These are phyloP conservation scores for Gallinago paraguaiae DNA, from an alignment of 2,113 vertebrate genomes.

Conservation along the genomic window DNA sequence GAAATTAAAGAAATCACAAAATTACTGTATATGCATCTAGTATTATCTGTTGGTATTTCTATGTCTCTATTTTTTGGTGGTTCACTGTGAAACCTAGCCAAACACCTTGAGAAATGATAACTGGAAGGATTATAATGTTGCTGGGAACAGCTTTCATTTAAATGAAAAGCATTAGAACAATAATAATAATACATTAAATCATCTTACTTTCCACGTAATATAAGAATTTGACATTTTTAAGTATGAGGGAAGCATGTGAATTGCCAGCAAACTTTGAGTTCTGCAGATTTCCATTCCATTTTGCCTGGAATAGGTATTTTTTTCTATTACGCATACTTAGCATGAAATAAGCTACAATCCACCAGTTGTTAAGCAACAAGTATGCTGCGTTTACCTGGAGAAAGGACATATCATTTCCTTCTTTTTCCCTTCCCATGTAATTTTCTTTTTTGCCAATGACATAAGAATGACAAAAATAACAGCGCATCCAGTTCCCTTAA, in stretches of 20 bases:
- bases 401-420: neutral
- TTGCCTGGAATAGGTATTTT: neutral
- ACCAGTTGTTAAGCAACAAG: neutral
- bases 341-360: neutral
- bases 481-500: neutral
- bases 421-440: neutral
- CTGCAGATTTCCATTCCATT: neutral
- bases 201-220: neutral
- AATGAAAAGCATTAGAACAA: neutral
- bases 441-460: neutral
- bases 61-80: neutral
- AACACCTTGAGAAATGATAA: neutral
- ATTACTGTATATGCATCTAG: neutral
- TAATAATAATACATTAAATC: neutral
- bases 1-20: neutral
- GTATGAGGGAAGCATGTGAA: neutral
- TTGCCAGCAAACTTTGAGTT: neutral
- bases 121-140: neutral
- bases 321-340: neutral
- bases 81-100: neutral
- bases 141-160: neutral
- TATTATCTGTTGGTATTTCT: neutral
- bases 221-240: neutral
- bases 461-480: neutral
- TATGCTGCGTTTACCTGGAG: neutral